Evolutionary conservation across 64 coral and sea anemone species (phyloP), one percentile per base, ranked within the genome.

Genomic region (Montipora efflorescens): DNA sequence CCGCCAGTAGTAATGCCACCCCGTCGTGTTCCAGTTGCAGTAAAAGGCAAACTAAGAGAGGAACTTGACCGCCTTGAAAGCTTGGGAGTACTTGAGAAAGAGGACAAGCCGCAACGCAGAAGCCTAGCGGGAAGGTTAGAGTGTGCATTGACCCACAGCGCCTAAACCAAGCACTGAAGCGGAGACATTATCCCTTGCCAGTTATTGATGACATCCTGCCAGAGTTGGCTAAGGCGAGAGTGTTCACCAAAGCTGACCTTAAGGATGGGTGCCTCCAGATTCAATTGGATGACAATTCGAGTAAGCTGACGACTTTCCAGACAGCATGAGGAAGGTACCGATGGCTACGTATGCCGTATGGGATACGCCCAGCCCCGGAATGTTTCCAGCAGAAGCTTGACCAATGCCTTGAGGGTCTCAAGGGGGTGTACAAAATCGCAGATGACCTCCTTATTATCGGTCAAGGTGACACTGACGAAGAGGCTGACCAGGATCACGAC

Each of bases 51-150:
- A 47, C 75, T 87, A 19, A 82, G 86, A 87, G 88, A 71, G 11
- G 94, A 95, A 78, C 70, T 91, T 14, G 70, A 90, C 51, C 36
- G 92, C 16, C 74, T 91, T 19, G 88, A 72, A 12, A 91, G 86
- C 50, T 58, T 91, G 16, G 61, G 50, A 67, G 74, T 95, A 12
- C 86, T 91, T 7, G 76, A 48, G 2, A 43, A 77, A 53, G 94
- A 86, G 7, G 81, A 95, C 19, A 47, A 61, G n/a, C 88, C 84
- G 45, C 66, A 55, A 51, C 48, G 10, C 49, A 74, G 67, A 92
- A 79, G 49, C 73, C 73, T 18, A 76, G 61, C 51, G 53, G 75
- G 15, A 66, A 66, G 15, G 7, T 66, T 15, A 66, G 61, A 66
- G 61, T 66, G 61, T 66, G 61, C 10, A 66, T 13, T 66, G 7